Percentiles rank a stretch among this genome's conserved stretches.
Evolutionary conservation across 1,140 invertebrate species (phyloP).

Genomic region (Hypothenemus hampei): DNA sequence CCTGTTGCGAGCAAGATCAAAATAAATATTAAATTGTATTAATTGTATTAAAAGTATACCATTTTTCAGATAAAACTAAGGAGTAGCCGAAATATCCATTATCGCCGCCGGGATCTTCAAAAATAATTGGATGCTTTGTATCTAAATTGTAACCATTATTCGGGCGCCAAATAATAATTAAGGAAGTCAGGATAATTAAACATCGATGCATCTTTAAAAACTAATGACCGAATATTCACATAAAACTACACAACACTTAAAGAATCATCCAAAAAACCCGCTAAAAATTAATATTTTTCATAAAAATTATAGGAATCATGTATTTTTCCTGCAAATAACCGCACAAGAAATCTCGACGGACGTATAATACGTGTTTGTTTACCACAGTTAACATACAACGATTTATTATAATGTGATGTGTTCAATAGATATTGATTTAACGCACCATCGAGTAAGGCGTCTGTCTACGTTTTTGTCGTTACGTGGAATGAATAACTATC

Average conservation of each 20-base stretch:
- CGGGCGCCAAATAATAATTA: no score
- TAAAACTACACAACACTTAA: not conserved
- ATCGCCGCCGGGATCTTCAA: not conserved
- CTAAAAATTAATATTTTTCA: not conserved
- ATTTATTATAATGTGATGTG: slow-evolving; percentile 10
- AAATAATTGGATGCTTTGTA: slow-evolving; percentile 9
- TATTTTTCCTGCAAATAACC: not conserved
- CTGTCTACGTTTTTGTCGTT: no score
- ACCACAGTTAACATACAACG: slow-evolving; percentile 3
- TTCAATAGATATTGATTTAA: slow-evolving; percentile 9
- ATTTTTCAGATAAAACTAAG: slow-evolving; percentile 1
- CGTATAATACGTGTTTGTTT: not conserved
- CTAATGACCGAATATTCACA: not conserved
- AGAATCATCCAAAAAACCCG: not conserved
- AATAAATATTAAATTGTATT: not conserved
- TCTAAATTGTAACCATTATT: slow-evolving; percentile 16
- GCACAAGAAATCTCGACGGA: not conserved
- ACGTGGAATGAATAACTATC: no score
- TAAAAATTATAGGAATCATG: no score
- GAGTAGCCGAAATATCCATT: slow-evolving; percentile 18
- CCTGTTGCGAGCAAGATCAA: not conserved
- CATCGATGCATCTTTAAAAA: not conserved
- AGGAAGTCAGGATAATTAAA: no score
- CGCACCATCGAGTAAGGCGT: no score
- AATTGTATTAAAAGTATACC: not conserved